phyloP scores from a whole-genome alignment of 1,140 invertebrate species.

The Cotesia glomerata region DNA sequence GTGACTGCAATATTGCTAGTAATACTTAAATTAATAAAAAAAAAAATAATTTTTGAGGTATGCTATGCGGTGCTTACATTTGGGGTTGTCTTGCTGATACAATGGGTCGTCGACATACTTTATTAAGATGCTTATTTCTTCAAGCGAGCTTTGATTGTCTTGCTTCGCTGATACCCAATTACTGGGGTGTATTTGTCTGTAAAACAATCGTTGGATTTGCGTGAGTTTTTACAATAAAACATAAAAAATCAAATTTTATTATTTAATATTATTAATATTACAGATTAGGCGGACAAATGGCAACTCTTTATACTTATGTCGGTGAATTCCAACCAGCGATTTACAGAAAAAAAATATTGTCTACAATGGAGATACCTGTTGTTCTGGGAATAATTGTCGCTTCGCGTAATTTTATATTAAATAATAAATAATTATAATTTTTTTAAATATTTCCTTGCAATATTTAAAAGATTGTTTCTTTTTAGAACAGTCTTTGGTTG shows the following conservation, averaged over 20 bases:
- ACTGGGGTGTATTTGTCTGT: constrained; percentile 61
- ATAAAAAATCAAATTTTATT: too few species aligned
- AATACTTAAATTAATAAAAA: background rate
- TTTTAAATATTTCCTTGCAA: background rate
- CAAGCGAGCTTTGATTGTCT: constrained; percentile 61
- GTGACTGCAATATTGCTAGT: too few species aligned
- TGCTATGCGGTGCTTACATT: constrained; percentile 66
- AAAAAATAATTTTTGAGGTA: constrained; percentile 50
- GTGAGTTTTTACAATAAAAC: constrained; percentile 52
- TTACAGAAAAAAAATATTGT: constrained; percentile 42
- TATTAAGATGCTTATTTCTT: constrained; percentile 61
- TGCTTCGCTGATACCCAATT: constrained; percentile 62
- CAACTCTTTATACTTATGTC: constrained; percentile 45
- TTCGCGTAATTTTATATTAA: constrained; percentile 34
- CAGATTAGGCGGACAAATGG: constrained; percentile 43
- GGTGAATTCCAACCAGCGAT: constrained; percentile 49
- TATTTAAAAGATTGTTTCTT: background rate
- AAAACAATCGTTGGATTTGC: constrained; percentile 66
- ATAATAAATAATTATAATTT: background rate
- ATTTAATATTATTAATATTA: constrained; percentile 6
- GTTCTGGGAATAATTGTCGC: constrained; percentile 40
- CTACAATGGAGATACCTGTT: constrained; percentile 50
- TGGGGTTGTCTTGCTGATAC: constrained; percentile 67
- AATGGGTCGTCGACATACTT: constrained; percentile 57
- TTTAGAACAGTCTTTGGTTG: constrained; percentile 44